Evolutionary conservation across 2,113 vertebrate genomes (phyloP), one percentile per base, ranked within the genome.

Genomic region (Ahaetulla prasina): DNA sequence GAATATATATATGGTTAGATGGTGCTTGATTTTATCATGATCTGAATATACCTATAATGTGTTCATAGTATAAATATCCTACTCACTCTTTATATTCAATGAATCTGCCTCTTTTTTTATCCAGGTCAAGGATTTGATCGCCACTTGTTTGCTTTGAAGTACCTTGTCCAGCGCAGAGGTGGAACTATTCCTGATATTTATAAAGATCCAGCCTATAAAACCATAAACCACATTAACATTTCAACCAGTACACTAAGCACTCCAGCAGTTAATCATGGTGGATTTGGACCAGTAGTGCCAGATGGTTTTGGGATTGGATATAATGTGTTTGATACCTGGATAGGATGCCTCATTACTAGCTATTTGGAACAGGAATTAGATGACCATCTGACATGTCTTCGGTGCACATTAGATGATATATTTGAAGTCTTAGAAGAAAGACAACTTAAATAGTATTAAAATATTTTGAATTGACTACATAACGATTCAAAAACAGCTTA

Each of bases 291-390:
- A 84, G 74, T 60, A 7, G 60, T 54, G 22, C 80, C 49, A 52
- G 90, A 93, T 20, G 89, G 91, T 39, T 93, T 95, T 90, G 87
- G 87, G 89, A 54, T 7, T 86, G 92, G 85, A 90, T 93, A 95
- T 92, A 85, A 90, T 2, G 2, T 55, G 23, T 91, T 45, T 35
- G 93, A 92, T 11, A 30, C 9, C 3, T 90, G 52, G 91, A 4
- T 60, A 54, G 80, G 88, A 22, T 86, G 91, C 8, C 39, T 90
- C 25, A 53, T 60, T 88, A 50, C 20, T 91, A 68, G 90, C 45
- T 94, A 94, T 90, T 87, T 89, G 85, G 45, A 91, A 22, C 53
- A 43, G 54, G 57, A 94, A 43, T 0, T 39, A 54, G 20, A 89
- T 18, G 63, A 90, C 18, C 89, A 85, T 92, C 39, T 93, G 25